A percentile compares a stretch with the other conserved stretches of the same genome.
Conservation (phyloP, 2,797 vertebrate species). For the Peromyscus attwateri region DNA sequence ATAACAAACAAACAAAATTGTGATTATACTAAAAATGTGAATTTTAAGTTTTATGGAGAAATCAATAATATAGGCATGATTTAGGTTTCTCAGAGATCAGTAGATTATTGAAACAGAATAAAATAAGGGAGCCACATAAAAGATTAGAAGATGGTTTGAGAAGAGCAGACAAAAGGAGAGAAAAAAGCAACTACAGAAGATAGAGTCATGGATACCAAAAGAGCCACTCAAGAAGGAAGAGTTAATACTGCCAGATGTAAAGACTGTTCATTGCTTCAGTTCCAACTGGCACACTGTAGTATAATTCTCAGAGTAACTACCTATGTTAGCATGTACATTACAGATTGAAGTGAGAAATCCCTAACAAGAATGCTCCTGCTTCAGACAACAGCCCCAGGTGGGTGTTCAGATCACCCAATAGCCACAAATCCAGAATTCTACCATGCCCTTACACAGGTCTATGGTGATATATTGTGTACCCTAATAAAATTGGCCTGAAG, state of each 20-base stretch:
- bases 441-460: neutral
- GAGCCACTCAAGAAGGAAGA: neutral
- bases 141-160: neutral
- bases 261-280: neutral
- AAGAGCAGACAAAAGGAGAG: neutral
- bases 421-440: neutral
- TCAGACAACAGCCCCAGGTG: neutral
- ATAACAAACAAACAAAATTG: neutral
- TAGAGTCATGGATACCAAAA: neutral
- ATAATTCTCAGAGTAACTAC: neutral
- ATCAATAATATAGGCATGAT: neutral
- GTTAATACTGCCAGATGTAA: neutral
- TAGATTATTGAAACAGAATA: neutral
- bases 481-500: no score
- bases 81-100: neutral
- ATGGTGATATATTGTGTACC: no score
- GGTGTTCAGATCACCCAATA: neutral
- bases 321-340: neutral
- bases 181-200: neutral
- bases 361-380: neutral
- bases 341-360: neutral
- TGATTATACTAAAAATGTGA: neutral
- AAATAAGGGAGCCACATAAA: neutral
- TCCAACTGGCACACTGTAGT: neutral
- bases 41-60: neutral